phyloP scores from a whole-genome alignment of 2,888 invertebrate species.

The Meteorus cinctellus region DNA sequence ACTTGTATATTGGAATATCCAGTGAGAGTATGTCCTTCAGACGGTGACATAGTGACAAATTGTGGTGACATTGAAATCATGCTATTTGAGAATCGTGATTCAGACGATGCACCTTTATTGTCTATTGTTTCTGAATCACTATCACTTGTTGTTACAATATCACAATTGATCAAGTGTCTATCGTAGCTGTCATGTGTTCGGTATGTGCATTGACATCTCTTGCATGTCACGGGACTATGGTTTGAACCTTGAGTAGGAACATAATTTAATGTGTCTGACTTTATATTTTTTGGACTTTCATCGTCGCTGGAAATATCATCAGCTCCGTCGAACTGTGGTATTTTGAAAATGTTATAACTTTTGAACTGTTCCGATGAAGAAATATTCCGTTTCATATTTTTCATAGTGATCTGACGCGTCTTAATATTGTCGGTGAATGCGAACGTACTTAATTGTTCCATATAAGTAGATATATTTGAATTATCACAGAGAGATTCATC shows the following conservation, averaged over 20 bases:
- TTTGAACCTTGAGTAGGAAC: constrained; percentile 73
- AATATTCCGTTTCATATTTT: background rate
- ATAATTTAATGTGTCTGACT: constrained; percentile 50
- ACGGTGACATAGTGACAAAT: constrained; percentile 66
- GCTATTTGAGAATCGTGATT: constrained; percentile 64
- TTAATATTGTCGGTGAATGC: background rate
- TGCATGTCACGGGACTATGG: constrained; percentile 88
- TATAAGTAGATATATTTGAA: constrained; percentile 50
- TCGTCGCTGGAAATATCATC: constrained; percentile 78
- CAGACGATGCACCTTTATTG: constrained; percentile 65
- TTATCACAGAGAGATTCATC: constrained; percentile 53
- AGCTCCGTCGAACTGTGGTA: constrained; percentile 82
- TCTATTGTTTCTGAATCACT: constrained; percentile 83
- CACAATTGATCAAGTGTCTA: constrained; percentile 85
- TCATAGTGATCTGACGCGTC: background rate
- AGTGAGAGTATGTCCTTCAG: constrained; percentile 65
- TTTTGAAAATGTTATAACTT: constrained; percentile 60
- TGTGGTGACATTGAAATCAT: constrained; percentile 63
- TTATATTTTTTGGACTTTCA: constrained; percentile 58
- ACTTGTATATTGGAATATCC: constrained; percentile 68
- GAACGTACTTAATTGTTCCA: constrained; percentile 17
- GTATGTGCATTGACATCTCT: constrained; percentile 90
- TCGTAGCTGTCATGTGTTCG: constrained; percentile 88
- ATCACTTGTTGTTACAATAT: constrained; percentile 86
- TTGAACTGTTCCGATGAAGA: constrained; percentile 47